phyloP scores from a whole-genome alignment of 64 coral and sea anemone genomes.

The Stichodactyla mertensii region DNA sequence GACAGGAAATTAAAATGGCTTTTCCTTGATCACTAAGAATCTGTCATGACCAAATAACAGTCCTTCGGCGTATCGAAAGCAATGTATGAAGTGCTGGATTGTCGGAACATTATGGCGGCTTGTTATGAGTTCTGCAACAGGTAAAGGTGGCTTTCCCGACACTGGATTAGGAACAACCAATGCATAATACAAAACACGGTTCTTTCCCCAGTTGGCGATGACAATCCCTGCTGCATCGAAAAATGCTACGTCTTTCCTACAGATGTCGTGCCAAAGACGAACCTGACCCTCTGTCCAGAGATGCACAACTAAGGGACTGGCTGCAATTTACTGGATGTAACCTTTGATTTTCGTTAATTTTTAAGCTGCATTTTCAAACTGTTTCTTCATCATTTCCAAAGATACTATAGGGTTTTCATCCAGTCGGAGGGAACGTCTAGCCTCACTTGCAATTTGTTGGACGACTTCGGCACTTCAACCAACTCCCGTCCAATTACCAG shows the following conservation, averaged over 20 bases:
- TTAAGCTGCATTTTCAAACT: background rate
- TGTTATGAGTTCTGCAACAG: slow-evolving; percentile 39
- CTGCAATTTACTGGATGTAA: slow-evolving; percentile 9
- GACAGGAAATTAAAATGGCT: slow-evolving; percentile 1
- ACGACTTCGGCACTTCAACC: background rate
- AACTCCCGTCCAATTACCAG: slow-evolving; percentile 14
- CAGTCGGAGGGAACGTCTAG: slow-evolving; percentile 12
- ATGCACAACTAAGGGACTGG: slow-evolving; percentile 13
- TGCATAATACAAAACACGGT: slow-evolving; percentile 33
- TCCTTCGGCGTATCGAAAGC: background rate
- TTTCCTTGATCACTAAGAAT: slow-evolving; percentile 14
- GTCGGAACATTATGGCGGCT: slow-evolving; percentile 23
- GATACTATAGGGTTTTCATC: slow-evolving; percentile 1
- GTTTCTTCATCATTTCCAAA: background rate
- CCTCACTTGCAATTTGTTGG: slow-evolving; percentile 19
- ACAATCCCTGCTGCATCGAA: slow-evolving; percentile 31
- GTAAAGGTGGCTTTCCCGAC: background rate
- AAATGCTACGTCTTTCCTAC: slow-evolving; percentile 17
- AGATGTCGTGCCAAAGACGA: slow-evolving; percentile 35
- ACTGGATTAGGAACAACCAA: slow-evolving; percentile 11
- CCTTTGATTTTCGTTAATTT: background rate
- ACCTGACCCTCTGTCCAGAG: slow-evolving; percentile 40
- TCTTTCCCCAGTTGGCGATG: background rate
- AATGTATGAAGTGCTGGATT: slow-evolving; percentile 1
- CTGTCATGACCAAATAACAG: background rate